Evolutionary conservation across 2,113 vertebrate genomes (phyloP).

Genomic region (Muscicapa adusta): DNA sequence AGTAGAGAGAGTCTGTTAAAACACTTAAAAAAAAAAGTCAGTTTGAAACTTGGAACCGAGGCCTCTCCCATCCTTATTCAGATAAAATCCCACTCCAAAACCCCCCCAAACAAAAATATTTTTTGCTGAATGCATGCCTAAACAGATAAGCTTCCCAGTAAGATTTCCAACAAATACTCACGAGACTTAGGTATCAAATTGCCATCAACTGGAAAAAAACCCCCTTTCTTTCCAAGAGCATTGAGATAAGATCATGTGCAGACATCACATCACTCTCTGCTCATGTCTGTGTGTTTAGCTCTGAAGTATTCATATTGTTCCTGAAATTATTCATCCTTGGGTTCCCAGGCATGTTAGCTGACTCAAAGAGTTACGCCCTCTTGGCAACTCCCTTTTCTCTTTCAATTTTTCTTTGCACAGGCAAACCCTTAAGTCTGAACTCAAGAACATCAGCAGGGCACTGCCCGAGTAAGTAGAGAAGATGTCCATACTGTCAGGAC

Average conservation of each 20-base stretch:
- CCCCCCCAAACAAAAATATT: background rate
- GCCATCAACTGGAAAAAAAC: background rate
- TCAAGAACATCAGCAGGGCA: background rate
- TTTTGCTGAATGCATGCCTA: conserved; percentile 5
- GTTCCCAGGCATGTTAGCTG: background rate
- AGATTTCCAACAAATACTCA: background rate
- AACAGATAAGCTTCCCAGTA: background rate
- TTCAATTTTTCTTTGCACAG: background rate
- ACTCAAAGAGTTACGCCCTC: rapidly evolving
- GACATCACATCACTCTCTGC: conserved; percentile 12
- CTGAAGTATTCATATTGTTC: background rate
- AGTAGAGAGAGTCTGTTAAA: background rate
- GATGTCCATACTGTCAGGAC: background rate
- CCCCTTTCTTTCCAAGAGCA: background rate
- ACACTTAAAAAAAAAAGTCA: background rate
- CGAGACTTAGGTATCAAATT: conserved; percentile 4
- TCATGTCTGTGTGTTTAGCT: background rate
- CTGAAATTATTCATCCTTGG: background rate
- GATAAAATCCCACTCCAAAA: background rate
- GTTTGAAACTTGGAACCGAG: background rate
- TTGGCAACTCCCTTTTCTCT: background rate
- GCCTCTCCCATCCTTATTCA: background rate
- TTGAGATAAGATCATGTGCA: conserved; percentile 18
- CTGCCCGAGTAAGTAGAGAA: background rate
- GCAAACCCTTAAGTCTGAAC: background rate